A percentile compares a stretch with the other conserved stretches of the same genome.
Conservation (phyloP, 2,888 invertebrate genomes). For the Morpho deidamia region DNA sequence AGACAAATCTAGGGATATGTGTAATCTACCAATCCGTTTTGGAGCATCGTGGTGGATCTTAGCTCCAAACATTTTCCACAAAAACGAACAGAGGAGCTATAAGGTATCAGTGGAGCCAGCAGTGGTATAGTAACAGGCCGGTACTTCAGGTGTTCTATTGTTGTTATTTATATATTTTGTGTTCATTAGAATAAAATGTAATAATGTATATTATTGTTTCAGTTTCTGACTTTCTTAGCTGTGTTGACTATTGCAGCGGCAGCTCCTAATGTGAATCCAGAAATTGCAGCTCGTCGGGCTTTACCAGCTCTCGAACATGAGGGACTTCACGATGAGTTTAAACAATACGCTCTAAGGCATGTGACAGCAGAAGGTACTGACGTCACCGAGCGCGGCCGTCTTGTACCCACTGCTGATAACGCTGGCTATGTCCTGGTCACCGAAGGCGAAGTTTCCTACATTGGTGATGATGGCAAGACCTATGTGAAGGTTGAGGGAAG, state of each 20-base stretch:
- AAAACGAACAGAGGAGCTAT: too few species aligned
- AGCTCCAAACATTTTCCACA: too few species aligned
- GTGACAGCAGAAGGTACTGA: constrained; percentile 47
- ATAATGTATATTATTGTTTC: neutral
- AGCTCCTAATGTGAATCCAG: neutral
- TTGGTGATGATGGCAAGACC: constrained; percentile 45
- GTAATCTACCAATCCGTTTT: too few species aligned
- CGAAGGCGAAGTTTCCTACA: constrained; percentile 47
- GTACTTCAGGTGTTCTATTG: too few species aligned
- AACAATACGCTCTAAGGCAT: constrained; percentile 45
- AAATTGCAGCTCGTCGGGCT: constrained; percentile 3
- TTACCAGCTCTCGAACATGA: constrained; percentile 38
- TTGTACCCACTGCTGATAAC: constrained; percentile 36
- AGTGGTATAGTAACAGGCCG: too few species aligned
- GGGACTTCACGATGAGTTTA: constrained; percentile 43
- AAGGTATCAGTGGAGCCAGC: too few species aligned
- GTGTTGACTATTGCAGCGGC: neutral
- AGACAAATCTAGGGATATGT: too few species aligned
- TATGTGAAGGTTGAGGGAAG: constrained; percentile 41
- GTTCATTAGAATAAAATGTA: too few species aligned
- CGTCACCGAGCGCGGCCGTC: constrained; percentile 37
- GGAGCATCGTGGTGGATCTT: too few species aligned
- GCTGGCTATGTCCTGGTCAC: constrained; percentile 22
- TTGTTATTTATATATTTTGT: too few species aligned
- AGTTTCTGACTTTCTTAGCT: constrained; percentile 8